Percentiles rank a stretch among this genome's conserved stretches.
phyloP scores from a whole-genome alignment of 2,888 invertebrate species.

The Amblyjoppa fuscipennis region DNA sequence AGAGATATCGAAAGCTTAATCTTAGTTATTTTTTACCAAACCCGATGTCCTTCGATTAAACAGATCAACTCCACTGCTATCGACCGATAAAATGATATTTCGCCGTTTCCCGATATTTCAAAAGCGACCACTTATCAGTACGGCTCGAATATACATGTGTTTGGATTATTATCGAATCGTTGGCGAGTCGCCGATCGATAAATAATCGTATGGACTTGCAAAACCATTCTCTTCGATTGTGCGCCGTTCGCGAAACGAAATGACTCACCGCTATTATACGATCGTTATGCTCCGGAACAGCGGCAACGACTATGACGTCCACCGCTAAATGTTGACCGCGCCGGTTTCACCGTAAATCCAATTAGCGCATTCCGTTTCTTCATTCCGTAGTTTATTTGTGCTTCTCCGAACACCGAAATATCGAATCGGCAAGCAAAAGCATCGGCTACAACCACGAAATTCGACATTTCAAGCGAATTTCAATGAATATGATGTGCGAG shows the following conservation, averaged over 20 bases:
- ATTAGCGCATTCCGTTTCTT: conserved; percentile 70
- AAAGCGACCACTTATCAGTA: conserved; percentile 1
- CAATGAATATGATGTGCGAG: neutral
- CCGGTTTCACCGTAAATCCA: conserved; percentile 72
- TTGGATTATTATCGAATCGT: conserved; percentile 22
- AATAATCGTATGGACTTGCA: conserved; percentile 49
- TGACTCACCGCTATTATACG: conserved; percentile 73
- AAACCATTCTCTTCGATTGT: conserved; percentile 50
- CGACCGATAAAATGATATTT: neutral
- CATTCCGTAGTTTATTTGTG: conserved; percentile 13
- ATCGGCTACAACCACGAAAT: neutral
- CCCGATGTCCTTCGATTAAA: conserved; percentile 20
- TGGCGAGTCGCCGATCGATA: conserved; percentile 30
- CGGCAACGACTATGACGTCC: conserved; percentile 71
- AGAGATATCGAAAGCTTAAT: too few relatives aligned
- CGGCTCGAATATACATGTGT: neutral
- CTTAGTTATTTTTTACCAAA: conserved; percentile 9
- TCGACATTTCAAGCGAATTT: conserved; percentile 4
- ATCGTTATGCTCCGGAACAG: conserved; percentile 61
- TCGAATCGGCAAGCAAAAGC: conserved; percentile 1
- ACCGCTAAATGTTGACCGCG: conserved; percentile 75
- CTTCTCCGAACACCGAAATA: neutral
- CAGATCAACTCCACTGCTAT: neutral
- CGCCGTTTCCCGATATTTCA: neutral
- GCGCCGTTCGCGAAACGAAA: conserved; percentile 59